Conservation (phyloP, 2,113 vertebrate species). For the Apteryx owenii region DNA sequence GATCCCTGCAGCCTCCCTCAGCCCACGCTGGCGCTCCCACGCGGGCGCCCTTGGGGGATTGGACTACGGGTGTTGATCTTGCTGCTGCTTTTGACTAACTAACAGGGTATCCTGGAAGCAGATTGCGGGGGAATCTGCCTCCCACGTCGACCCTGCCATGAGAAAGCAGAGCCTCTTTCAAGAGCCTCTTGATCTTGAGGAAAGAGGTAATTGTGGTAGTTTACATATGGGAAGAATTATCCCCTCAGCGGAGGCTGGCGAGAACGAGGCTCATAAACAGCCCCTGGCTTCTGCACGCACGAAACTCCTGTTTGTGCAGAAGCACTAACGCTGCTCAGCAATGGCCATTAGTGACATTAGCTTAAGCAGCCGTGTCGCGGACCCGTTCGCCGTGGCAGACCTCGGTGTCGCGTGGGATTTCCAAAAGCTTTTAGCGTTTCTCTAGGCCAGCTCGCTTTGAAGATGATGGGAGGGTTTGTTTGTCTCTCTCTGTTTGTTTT, state of each 20-base stretch:
- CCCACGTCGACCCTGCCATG: too few species aligned
- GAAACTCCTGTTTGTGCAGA: too few species aligned
- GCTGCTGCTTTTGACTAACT: too few species aligned
- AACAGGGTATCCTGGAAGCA: too few species aligned
- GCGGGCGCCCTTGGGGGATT: too few species aligned
- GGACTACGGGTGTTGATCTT: too few species aligned
- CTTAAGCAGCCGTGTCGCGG: background rate
- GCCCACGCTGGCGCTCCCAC: too few species aligned
- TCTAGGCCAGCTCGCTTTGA: background rate
- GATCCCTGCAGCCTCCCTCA: too few species aligned
- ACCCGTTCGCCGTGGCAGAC: accelerated
- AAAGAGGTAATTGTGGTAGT: background rate
- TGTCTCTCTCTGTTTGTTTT: background rate
- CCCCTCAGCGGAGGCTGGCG: accelerated
- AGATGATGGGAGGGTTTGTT: background rate
- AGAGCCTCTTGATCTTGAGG: background rate
- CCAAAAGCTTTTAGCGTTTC: background rate
- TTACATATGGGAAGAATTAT: background rate
- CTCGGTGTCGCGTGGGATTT: background rate
- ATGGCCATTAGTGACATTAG: accelerated
- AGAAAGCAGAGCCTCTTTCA: background rate
- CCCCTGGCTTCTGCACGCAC: accelerated
- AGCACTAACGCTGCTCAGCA: accelerated
- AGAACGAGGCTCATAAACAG: background rate
- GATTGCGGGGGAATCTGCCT: too few species aligned